phyloP scores from a whole-genome alignment of 2,797 vertebrate genomes.

The Bradypodion ventrale region DNA sequence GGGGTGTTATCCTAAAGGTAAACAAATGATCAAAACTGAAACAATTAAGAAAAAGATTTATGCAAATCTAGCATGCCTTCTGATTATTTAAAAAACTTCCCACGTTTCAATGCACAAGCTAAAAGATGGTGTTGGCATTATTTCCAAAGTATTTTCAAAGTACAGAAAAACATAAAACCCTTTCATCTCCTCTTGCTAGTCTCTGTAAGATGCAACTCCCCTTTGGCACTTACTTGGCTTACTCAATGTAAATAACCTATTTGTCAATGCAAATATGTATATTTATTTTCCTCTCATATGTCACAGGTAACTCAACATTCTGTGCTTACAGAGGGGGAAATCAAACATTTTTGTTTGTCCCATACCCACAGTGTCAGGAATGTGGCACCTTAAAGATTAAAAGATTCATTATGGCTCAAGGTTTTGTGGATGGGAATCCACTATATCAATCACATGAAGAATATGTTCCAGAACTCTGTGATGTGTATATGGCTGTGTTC shows the following conservation, averaged over 20 bases:
- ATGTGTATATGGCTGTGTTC: too few relatives aligned
- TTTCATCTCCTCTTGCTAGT: neutral
- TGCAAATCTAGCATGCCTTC: neutral
- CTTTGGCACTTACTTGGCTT: neutral
- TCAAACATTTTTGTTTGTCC: neutral
- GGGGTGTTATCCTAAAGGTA: neutral
- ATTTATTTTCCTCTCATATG: neutral
- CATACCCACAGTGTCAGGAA: too few relatives aligned
- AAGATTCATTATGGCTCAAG: neutral
- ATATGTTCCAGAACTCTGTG: neutral
- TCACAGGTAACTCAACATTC: neutral
- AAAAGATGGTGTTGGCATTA: neutral
- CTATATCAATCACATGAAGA: neutral
- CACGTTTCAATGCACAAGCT: neutral
- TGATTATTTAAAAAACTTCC: slow-evolving; percentile 10
- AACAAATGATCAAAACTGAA: neutral
- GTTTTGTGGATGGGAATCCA: neutral
- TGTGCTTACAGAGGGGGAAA: neutral
- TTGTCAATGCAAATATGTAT: neutral
- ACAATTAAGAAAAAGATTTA: neutral
- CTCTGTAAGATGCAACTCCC: neutral
- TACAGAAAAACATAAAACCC: too few relatives aligned
- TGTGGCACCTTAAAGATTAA: neutral
- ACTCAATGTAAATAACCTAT: neutral
- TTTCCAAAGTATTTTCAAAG: neutral